phyloP scores from a whole-genome alignment of 2,113 vertebrate species.

The Lamprotornis superbus region DNA sequence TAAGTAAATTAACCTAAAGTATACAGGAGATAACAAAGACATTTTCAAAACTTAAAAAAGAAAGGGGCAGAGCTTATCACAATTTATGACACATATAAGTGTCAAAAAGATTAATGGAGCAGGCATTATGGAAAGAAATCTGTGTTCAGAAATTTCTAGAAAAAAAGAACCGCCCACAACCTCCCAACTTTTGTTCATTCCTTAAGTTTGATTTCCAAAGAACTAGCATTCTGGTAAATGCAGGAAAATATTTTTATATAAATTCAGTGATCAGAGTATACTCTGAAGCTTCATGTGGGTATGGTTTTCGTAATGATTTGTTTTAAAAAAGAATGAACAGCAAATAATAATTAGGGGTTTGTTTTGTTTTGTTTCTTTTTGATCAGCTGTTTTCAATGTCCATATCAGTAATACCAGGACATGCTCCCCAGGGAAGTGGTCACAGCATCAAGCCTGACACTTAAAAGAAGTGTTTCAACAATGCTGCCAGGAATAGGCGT shows the following conservation, averaged over 20 bases:
- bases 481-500: not conserved
- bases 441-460: not conserved
- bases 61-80: not conserved
- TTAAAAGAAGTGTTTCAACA: not conserved
- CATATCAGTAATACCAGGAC: not conserved
- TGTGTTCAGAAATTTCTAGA: conserved; percentile 41
- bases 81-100: conserved; percentile 37
- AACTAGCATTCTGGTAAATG: not conserved
- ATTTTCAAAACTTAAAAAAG: conserved; percentile 11
- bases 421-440: not conserved
- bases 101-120: conserved; percentile 25
- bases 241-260: conserved; percentile 25
- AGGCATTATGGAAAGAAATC: conserved; percentile 28
- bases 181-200: not conserved
- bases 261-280: conserved; percentile 26
- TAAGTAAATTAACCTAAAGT: conserved; percentile 39
- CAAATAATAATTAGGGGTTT: not conserved
- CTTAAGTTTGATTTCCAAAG: conserved; percentile 41
- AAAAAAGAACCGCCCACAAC: not conserved
- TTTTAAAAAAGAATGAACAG: not conserved
- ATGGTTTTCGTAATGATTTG: not conserved
- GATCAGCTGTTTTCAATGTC: not conserved
- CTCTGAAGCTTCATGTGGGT: conserved; percentile 9
- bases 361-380: not conserved
- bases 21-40: not conserved